Conservation (phyloP, 2,797 vertebrate genomes). For the Miichthys miiuy region DNA sequence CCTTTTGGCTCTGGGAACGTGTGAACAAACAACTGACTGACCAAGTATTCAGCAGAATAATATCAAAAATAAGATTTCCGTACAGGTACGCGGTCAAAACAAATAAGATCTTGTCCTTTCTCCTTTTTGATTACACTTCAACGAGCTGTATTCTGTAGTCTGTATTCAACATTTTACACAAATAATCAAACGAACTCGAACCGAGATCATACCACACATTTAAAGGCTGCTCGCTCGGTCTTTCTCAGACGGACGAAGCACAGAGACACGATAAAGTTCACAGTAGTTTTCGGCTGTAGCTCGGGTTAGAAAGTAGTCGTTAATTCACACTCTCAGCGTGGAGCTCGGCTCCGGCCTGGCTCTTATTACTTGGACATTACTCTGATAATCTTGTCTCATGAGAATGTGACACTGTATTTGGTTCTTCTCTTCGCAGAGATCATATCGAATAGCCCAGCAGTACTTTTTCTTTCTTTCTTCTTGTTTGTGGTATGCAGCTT, state of each 20-base stretch:
- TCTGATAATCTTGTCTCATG: constrained; percentile 47
- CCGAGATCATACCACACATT: neutral
- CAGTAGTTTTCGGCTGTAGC: neutral
- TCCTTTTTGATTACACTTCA: neutral
- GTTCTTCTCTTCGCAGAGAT: constrained; percentile 39
- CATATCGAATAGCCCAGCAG: constrained; percentile 5
- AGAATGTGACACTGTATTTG: constrained; percentile 27
- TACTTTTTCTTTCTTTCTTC: constrained; percentile 16
- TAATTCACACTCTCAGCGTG: constrained; percentile 41
- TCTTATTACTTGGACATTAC: constrained; percentile 33
- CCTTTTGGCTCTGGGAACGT: neutral
- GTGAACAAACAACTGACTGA: neutral
- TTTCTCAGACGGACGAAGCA: neutral
- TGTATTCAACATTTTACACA: neutral
- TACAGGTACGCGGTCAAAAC: no score
- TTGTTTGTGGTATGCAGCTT: constrained; percentile 41
- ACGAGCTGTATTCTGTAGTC: no score
- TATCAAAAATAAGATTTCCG: no score
- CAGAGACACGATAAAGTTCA: neutral
- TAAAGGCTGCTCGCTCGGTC: neutral
- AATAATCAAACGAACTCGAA: neutral
- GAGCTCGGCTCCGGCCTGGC: constrained; percentile 17
- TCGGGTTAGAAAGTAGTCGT: constrained; percentile 3
- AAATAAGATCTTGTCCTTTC: no score
- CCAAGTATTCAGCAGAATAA: neutral